A percentile compares a stretch with the other conserved stretches of the same genome.
Evolutionary conservation across 2,888 invertebrate genomes (phyloP).

Genomic region (Caenorhabditis becei): DNA sequence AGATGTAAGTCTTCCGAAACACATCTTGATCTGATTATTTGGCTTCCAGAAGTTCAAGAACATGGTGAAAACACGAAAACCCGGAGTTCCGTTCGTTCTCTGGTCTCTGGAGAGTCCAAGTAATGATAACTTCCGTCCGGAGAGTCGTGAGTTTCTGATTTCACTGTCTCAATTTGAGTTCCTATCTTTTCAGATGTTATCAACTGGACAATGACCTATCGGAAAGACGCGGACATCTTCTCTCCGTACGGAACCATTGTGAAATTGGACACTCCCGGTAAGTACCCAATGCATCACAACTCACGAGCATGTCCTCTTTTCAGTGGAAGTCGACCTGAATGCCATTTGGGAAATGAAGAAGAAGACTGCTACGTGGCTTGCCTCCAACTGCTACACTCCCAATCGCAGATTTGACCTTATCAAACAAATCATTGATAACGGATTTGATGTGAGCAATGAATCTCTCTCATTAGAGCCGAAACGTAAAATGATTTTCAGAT

Average conservation of each 20-base stretch:
- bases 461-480: no score
- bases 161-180: background rate
- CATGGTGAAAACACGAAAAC: slow-evolving; percentile 35
- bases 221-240: slow-evolving; percentile 65
- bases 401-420: slow-evolving; percentile 56
- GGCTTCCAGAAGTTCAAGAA: slow-evolving; percentile 29
- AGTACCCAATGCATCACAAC: background rate
- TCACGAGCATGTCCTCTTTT: background rate
- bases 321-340: slow-evolving; percentile 48
- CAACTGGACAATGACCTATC: slow-evolving; percentile 72
- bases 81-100: slow-evolving; percentile 60
- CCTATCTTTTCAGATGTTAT: slow-evolving; percentile 59
- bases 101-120: slow-evolving; percentile 71
- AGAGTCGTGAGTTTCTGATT: slow-evolving; percentile 44
- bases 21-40: background rate
- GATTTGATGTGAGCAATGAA: slow-evolving; percentile 46
- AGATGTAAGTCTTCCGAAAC: background rate
- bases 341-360: slow-evolving; percentile 52
- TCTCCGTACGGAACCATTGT: slow-evolving; percentile 65
- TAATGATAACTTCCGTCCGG: slow-evolving; percentile 66
- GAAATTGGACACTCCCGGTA: slow-evolving; percentile 30
- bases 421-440: slow-evolving; percentile 45
- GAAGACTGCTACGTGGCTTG: slow-evolving; percentile 59
- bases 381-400: slow-evolving; percentile 60
- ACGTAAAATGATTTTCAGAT: no score